Conservation (phyloP, 2,797 vertebrate genomes). For the Thamnophis elegans region DNA sequence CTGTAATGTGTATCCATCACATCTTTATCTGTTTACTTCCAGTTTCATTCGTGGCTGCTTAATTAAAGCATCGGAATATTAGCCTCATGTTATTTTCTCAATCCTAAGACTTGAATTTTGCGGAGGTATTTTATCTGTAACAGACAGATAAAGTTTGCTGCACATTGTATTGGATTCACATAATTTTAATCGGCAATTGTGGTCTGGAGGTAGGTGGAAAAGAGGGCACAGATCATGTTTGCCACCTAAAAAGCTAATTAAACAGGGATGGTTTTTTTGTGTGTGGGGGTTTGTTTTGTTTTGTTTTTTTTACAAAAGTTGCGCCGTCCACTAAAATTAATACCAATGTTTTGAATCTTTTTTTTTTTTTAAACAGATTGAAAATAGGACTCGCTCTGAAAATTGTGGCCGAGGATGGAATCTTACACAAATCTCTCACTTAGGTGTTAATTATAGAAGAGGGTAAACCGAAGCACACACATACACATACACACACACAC, state of each 20-base stretch:
- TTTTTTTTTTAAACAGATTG: slow-evolving; percentile 17
- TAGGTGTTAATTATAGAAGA: slow-evolving; percentile 54
- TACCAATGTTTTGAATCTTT: slow-evolving; percentile 45
- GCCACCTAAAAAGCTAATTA: slow-evolving; percentile 57
- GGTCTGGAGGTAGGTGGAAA: slow-evolving; percentile 22
- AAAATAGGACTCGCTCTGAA: slow-evolving; percentile 49
- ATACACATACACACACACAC: background rate
- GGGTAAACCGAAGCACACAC: slow-evolving; percentile 29
- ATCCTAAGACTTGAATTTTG: slow-evolving; percentile 61
- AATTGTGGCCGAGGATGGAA: slow-evolving; percentile 76
- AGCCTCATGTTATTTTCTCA: slow-evolving; percentile 64
- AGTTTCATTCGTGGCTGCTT: slow-evolving; percentile 60
- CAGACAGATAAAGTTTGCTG: slow-evolving; percentile 53
- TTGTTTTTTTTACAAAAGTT: slow-evolving; percentile 14
- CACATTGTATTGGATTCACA: slow-evolving; percentile 40
- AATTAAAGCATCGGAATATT: slow-evolving; percentile 70
- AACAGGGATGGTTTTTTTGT: slow-evolving; percentile 31
- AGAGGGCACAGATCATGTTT: background rate
- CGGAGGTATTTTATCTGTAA: slow-evolving; percentile 64
- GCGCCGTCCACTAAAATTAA: slow-evolving; percentile 23
- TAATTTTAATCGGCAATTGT: slow-evolving; percentile 53
- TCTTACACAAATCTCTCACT: slow-evolving; percentile 68
- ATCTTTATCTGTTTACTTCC: slow-evolving; percentile 59
- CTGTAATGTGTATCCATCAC: slow-evolving; percentile 46
- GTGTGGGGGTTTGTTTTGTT: background rate